These are phyloP conservation scores for Rhizomys pruinosus DNA, from an alignment of 2,113 vertebrate species.

Conservation along the genomic window DNA sequence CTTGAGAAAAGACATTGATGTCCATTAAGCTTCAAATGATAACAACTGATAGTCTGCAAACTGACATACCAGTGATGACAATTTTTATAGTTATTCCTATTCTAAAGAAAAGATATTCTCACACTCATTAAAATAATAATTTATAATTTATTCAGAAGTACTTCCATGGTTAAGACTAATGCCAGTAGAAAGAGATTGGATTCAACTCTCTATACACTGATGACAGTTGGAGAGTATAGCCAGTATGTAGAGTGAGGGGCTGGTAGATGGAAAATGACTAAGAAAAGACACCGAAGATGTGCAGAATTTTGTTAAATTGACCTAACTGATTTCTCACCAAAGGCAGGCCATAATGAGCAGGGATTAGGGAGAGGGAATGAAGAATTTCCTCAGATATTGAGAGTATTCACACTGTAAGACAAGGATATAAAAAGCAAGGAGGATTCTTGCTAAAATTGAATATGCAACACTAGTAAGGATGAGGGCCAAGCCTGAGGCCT, in stretches of 20 bases:
- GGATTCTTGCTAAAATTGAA: background rate
- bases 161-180: too few species aligned
- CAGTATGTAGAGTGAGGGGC: background rate
- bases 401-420: background rate
- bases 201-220: background rate
- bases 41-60: background rate
- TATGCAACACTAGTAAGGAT: background rate
- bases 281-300: background rate
- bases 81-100: background rate
- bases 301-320: background rate
- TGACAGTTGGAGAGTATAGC: background rate
- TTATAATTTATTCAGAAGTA: background rate
- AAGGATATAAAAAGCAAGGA: background rate
- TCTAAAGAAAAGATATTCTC: background rate
- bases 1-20: background rate
- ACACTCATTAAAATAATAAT: background rate
- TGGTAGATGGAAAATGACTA: background rate
- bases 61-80: background rate
- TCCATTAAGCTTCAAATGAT: background rate
- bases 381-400: background rate
- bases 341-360: background rate
- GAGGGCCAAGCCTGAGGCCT: background rate
- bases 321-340: background rate
- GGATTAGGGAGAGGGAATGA: too few species aligned
- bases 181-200: background rate